phyloP scores from a whole-genome alignment of 2,113 vertebrate genomes.

The Pelmatolapia mariae region DNA sequence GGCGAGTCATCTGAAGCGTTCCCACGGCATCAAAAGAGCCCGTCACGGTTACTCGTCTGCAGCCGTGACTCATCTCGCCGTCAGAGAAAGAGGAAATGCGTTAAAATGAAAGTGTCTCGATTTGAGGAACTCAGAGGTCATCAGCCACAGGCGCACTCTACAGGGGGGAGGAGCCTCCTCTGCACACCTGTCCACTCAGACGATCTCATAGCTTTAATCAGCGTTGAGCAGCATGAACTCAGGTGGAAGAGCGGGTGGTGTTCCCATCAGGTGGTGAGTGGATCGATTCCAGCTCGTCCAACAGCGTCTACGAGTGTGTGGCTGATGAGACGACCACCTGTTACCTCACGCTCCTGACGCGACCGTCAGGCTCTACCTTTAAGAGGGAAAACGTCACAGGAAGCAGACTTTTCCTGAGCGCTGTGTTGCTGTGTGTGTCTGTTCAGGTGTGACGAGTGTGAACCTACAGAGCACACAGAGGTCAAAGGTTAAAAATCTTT shows the following conservation, averaged over 20 bases:
- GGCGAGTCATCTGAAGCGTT: not conserved
- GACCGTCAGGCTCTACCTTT: not conserved
- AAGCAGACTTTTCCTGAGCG: fast-evolving
- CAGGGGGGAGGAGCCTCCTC: not conserved
- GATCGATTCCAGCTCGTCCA: not conserved
- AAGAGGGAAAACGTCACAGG: not conserved
- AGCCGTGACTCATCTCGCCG: not conserved
- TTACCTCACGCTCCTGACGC: not conserved
- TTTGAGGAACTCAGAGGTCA: not conserved
- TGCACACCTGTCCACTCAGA: not conserved
- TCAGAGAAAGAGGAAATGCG: not conserved
- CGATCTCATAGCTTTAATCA: not conserved
- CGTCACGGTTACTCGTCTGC: not conserved
- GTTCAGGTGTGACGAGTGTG: not conserved
- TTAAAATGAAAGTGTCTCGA: not conserved
- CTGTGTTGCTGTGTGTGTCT: not conserved
- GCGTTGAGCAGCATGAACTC: not conserved
- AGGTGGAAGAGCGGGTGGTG: not conserved
- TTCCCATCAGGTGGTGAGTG: not conserved
- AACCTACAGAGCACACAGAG: not conserved
- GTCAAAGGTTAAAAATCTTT: slow-evolving; percentile 34
- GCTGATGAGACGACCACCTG: not conserved
- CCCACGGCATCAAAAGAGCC: not conserved
- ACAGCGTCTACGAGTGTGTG: not conserved
- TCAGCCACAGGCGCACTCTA: not conserved